Evolutionary conservation across 2,888 invertebrate species (phyloP), one percentile per base, ranked within the genome.

Genomic region (Leptinotarsa tumamoca): DNA sequence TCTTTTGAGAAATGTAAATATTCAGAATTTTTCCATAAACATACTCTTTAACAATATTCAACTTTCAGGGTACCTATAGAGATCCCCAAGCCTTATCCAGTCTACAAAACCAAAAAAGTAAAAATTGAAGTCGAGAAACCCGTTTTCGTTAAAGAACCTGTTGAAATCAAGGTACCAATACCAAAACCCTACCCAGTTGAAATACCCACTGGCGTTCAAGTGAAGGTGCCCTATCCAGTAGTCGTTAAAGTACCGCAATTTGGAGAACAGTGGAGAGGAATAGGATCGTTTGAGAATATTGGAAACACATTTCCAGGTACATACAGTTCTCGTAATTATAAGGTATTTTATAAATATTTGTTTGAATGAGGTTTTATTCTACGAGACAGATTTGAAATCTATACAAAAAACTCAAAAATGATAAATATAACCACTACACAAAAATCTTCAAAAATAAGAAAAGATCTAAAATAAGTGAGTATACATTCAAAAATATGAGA

Each of bases 61-160:
- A 68, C 33, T 75, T 52, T 52, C 14, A 78, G 77, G 70, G 79
- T 79, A 49, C 76, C 77, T 27, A 80, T 84, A 17, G 84, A 84
- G 75, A 83, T 86, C 66, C 86, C 86, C 21, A 85, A 82, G 80
- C 86, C 87, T 13, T 86, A 86, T 79, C 83, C 83, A 49, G 85
- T 85, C 15, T 80, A 81, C 58, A 80, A 83, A 50, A 82, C 81
- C 68, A 83, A 80, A 67, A 71, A 78, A 27, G 80, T 84, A 5
- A 79, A 77, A 61, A 80, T 82, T 67, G 80, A 84, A 69, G 83
- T 86, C 18, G 83, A 84, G 52, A 84, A 81, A 63, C 82, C 83
- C 10, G 83, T 85, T 33, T 81, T 81, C 75, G 83, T 86, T 4
- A 83, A 82, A 58, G 83, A 82, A 56, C 82, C 82, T 18, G 82